Evolutionary conservation across 2,888 invertebrate genomes (phyloP), one percentile per base, ranked within the genome.

Genomic region (Euclidia mi): DNA sequence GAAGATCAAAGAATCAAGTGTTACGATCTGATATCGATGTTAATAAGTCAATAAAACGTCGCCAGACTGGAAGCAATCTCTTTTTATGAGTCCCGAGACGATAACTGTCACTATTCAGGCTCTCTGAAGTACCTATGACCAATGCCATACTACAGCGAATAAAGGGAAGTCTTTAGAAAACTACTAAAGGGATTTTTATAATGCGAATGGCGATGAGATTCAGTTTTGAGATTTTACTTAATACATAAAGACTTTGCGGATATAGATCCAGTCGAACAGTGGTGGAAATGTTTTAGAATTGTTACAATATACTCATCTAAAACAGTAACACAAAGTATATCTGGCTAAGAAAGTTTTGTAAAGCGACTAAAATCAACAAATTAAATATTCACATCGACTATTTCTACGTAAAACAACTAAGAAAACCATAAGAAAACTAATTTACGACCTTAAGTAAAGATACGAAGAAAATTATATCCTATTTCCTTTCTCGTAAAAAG

Each of bases 31-130:
- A 93, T 93, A 93, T 93, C 92, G 92, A 92, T 92, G 92, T 92
- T 93, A 93, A 93, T 93, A 93, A 93, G 93, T 93, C 92, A 93
- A 92, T 93, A 93, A 93, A 93, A 92, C 89, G 92, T 88, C 89
- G 90, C 77, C 84, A 86, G 85, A 90, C 87, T 92, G 87, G 88
- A 93, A 91, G 92, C 93, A 93, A 93, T 93, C 93, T 92, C 91
- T 89, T 93, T 93, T 93, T 92, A 93, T 85, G 90, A 87, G 91
- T 90, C 93, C 91, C 92, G 70, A 70, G 91, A 84, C 90, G 91
- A 87, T 87, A 85, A 89, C 90, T 90, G 85, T 87, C 87, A 87
- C 88, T 84, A 85, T 87, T 84, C 87, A 85, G 88, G 88, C 87
- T 88, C 85, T 82, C 82, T 81, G 79, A 82, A 85, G 84, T 85